Evolutionary conservation across 2,888 invertebrate species (phyloP).

Genomic region (Glaucopsyche alexis): DNA sequence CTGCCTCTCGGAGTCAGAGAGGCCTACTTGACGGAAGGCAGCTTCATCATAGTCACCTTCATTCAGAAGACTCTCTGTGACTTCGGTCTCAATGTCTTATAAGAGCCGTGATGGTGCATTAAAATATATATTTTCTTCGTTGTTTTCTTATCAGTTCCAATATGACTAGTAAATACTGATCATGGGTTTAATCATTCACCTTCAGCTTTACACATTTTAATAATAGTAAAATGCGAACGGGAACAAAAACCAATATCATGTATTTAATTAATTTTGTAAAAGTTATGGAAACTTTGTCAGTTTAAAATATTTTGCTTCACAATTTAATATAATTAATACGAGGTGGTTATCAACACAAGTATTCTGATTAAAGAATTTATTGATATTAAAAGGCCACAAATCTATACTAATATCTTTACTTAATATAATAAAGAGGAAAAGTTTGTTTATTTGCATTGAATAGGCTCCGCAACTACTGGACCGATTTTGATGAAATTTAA

Average conservation of each 20-base stretch:
- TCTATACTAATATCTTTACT: too few species aligned
- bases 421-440: too few species aligned
- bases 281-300: background rate
- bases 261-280: constrained; percentile 4
- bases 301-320: background rate
- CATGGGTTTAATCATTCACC: background rate
- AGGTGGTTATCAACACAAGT: background rate
- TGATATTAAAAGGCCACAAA: background rate
- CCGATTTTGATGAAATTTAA: too few species aligned
- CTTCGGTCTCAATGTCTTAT: constrained; percentile 43
- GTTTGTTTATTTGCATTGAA: too few species aligned
- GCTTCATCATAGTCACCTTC: constrained; percentile 41
- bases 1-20: constrained; percentile 41
- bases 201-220: background rate
- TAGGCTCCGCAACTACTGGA: too few species aligned
- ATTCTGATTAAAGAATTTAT: background rate
- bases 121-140: background rate
- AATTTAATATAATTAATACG: background rate
- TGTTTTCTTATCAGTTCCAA: background rate
- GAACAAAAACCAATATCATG: background rate
- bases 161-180: background rate
- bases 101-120: constrained; percentile 17
- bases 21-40: constrained; percentile 41
- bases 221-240: background rate
- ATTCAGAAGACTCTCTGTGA: constrained; percentile 50